phyloP scores from a whole-genome alignment of 2,888 invertebrate species.

The Abscondita cerata region DNA sequence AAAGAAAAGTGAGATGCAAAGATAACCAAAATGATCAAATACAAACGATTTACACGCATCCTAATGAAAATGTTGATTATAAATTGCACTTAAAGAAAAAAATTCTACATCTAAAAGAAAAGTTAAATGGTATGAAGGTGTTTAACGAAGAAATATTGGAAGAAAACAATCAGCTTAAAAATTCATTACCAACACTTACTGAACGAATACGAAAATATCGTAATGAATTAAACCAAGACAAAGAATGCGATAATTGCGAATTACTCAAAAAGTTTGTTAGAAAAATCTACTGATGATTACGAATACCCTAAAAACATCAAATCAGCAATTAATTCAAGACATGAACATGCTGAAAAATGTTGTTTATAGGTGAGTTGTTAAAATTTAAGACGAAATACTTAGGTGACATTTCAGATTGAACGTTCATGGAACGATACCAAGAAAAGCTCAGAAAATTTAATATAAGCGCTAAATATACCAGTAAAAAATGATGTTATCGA shows the following conservation, averaged over 20 bases:
- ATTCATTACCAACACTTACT: slow-evolving; percentile 61
- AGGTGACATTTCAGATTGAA: slow-evolving; percentile 64
- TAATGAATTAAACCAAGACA: slow-evolving; percentile 60
- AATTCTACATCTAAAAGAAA: slow-evolving; percentile 68
- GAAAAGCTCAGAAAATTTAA: slow-evolving; percentile 65
- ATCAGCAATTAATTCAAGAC: slow-evolving; percentile 69
- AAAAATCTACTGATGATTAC: slow-evolving; percentile 61
- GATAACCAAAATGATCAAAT: slow-evolving; percentile 37
- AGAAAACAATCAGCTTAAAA: slow-evolving; percentile 67
- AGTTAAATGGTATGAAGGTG: slow-evolving; percentile 65
- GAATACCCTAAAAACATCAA: slow-evolving; percentile 63
- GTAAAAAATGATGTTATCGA: slow-evolving; percentile 39
- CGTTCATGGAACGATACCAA: slow-evolving; percentile 76
- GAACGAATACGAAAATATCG: slow-evolving; percentile 64
- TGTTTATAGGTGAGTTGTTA: slow-evolving; percentile 65
- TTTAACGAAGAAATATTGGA: slow-evolving; percentile 68
- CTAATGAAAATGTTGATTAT: slow-evolving; percentile 62
- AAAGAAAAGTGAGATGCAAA: slow-evolving; percentile 40
- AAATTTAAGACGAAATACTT: background rate
- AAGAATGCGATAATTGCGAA: slow-evolving; percentile 56
- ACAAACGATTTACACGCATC: slow-evolving; percentile 59
- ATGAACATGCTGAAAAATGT: slow-evolving; percentile 78
- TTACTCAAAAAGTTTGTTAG: slow-evolving; percentile 61
- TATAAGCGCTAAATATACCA: slow-evolving; percentile 34
- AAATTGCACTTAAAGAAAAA: slow-evolving; percentile 63